phyloP scores from a whole-genome alignment of 1,140 invertebrate species.

The Apis cerana region DNA sequence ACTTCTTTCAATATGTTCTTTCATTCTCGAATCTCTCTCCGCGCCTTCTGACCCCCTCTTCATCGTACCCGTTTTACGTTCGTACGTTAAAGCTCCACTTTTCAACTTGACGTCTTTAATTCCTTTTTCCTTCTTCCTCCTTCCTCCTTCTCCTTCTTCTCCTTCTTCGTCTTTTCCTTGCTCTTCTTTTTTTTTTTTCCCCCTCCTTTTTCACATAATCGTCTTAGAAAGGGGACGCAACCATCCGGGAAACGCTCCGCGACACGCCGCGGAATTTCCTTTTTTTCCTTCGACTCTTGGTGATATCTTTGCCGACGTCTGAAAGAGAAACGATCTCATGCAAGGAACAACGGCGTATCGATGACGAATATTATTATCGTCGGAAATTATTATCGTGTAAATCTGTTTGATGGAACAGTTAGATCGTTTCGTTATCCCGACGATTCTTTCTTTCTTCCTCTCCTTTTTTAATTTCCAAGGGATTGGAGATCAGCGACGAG shows the following conservation, averaged over 20 bases:
- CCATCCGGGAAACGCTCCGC: slow-evolving; percentile 19
- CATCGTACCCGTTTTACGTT: background rate
- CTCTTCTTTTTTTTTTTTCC: no score
- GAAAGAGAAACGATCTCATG: background rate
- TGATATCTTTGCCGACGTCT: background rate
- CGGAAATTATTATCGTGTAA: no score
- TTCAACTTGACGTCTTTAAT: slow-evolving; percentile 69
- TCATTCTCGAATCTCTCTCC: slow-evolving; percentile 32
- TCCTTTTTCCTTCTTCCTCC: background rate
- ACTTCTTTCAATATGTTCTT: slow-evolving; percentile 70
- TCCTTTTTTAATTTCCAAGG: no score
- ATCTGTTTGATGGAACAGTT: no score
- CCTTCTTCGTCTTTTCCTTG: background rate
- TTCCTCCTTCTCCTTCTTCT: no score
- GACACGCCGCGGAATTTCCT: slow-evolving; percentile 15
- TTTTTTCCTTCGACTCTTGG: no score
- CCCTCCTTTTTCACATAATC: slow-evolving; percentile 57
- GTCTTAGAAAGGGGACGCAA: slow-evolving; percentile 60
- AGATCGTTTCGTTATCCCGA: no score
- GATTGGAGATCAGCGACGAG: no score
- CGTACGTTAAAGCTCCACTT: slow-evolving; percentile 59
- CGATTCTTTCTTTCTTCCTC: no score
- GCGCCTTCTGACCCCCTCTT: background rate
- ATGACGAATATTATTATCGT: no score
- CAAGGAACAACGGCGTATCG: background rate